Evolutionary conservation across 2,797 vertebrate genomes (phyloP).

Genomic region (Phataginus tricuspis): DNA sequence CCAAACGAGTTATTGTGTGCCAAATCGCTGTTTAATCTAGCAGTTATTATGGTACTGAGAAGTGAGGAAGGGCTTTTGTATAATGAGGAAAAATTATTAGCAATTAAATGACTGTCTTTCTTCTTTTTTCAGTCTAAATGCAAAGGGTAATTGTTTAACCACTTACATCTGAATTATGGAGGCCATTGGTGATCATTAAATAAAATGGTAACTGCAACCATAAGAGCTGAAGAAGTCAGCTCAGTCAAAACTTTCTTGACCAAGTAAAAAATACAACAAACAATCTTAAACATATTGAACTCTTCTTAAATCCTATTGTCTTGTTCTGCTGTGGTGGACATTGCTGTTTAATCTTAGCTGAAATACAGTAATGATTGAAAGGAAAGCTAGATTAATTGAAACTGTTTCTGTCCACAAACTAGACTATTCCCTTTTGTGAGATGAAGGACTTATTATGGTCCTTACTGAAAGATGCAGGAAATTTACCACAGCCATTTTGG

Average conservation of each 20-base stretch:
- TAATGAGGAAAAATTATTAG: conserved; percentile 67
- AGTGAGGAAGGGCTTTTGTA: conserved; percentile 32
- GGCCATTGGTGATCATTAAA: conserved; percentile 44
- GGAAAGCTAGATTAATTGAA: conserved; percentile 17
- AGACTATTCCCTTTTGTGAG: conserved; percentile 35
- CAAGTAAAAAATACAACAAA: conserved; percentile 13
- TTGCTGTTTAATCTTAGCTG: conserved; percentile 2
- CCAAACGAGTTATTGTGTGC: conserved; percentile 26
- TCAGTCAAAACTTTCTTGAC: conserved; percentile 45
- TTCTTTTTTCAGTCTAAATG: conserved; percentile 49
- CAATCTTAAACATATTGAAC: neutral
- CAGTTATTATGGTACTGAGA: conserved; percentile 46
- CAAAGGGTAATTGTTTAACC: conserved; percentile 67
- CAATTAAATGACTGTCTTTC: conserved; percentile 69
- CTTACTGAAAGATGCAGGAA: conserved; percentile 36
- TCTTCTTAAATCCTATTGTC: neutral
- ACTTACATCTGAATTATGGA: conserved; percentile 60
- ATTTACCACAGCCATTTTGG: neutral
- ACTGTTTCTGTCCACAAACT: conserved; percentile 24
- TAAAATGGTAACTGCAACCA: conserved; percentile 44
- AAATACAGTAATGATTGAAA: conserved; percentile 30
- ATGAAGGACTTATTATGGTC: neutral
- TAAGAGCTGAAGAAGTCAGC: neutral
- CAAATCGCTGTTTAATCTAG: conserved; percentile 50
- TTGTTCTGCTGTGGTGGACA: neutral